Conservation (phyloP, 2,797 vertebrate species). For the Halcyon badia region DNA sequence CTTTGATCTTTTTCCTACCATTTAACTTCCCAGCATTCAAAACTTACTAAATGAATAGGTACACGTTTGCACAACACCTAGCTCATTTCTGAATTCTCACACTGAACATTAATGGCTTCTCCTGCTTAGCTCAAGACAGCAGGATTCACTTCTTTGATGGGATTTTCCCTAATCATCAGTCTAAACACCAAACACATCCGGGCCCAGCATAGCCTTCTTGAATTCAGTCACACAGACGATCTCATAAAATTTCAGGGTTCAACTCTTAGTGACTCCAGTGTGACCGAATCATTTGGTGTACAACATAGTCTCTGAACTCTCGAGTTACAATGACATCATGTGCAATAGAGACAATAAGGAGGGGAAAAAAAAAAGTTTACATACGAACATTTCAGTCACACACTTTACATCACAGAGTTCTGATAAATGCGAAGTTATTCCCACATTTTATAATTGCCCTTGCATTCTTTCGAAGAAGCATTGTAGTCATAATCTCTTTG, state of each 20-base stretch:
- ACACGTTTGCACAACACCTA: neutral
- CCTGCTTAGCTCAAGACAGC: neutral
- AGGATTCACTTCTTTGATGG: neutral
- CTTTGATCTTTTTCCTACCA: neutral
- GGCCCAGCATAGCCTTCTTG: neutral
- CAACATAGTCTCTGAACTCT: neutral
- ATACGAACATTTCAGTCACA: neutral
- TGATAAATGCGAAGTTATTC: neutral
- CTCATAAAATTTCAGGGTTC: neutral
- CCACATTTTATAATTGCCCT: neutral
- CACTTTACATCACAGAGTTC: neutral
- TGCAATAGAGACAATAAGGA: neutral
- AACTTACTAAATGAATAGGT: neutral
- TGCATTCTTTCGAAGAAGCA: neutral
- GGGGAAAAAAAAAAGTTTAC: neutral
- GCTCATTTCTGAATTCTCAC: neutral
- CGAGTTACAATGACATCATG: neutral
- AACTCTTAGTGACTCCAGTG: rapidly evolving
- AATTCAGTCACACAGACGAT: neutral
- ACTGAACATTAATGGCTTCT: neutral
- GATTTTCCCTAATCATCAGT: neutral
- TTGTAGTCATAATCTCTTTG: neutral
- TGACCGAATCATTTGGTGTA: neutral
- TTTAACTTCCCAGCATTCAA: neutral
- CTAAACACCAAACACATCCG: neutral